These are phyloP conservation scores for Crematogaster levior DNA, from an alignment of 2,888 invertebrate species.

Conservation along the genomic window DNA sequence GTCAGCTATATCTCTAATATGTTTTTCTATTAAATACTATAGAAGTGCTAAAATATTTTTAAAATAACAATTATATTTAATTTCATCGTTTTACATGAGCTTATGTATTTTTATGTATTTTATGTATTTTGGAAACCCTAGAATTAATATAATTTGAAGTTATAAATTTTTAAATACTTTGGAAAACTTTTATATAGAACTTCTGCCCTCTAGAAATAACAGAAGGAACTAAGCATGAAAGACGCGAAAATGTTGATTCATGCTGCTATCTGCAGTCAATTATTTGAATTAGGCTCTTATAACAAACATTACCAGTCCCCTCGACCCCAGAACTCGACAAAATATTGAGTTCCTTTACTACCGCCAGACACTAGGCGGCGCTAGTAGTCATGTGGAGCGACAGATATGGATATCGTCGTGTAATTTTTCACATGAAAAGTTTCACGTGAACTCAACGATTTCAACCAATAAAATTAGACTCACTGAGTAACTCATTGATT, in stretches of 20 bases:
- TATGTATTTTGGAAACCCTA: too few species aligned
- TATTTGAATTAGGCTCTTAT: background rate
- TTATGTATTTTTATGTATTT: background rate
- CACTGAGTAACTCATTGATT: too few species aligned
- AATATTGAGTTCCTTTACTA: too few species aligned
- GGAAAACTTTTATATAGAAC: constrained; percentile 10
- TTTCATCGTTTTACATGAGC: background rate
- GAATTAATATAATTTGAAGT: background rate
- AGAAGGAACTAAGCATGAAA: constrained; percentile 1
- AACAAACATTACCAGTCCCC: background rate
- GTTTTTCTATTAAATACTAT: background rate
- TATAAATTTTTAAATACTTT: background rate
- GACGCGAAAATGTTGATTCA: background rate
- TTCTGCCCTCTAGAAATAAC: constrained; percentile 3
- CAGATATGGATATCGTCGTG: too few species aligned
- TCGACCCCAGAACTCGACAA: too few species aligned
- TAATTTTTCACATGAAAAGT: too few species aligned
- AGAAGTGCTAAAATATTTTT: background rate
- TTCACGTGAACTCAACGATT: too few species aligned
- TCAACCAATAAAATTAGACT: too few species aligned
- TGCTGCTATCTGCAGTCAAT: background rate
- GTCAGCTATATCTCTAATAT: background rate
- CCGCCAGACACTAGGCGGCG: too few species aligned
- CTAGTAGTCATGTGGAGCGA: too few species aligned
- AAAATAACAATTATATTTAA: background rate